Conservation (phyloP, 2,888 invertebrate genomes). For the Drosophila atripex region DNA sequence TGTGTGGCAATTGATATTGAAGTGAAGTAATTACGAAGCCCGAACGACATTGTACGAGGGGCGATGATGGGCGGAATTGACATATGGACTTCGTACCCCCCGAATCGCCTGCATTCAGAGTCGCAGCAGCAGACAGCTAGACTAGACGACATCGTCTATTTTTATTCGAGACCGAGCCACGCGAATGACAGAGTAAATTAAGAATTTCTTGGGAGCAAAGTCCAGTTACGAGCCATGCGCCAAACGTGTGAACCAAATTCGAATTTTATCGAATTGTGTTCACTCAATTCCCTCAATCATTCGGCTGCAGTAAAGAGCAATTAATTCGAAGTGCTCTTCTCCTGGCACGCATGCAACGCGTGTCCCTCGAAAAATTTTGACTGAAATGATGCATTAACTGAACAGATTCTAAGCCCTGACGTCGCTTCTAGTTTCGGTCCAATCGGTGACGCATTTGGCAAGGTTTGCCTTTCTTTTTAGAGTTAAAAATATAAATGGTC, state of each 20-base stretch:
- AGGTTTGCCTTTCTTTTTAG: slow-evolving; percentile 9
- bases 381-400: slow-evolving; percentile 34
- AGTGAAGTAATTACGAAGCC: slow-evolving; percentile 35
- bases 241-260: slow-evolving; percentile 59
- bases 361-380: slow-evolving; percentile 31
- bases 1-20: slow-evolving; percentile 40
- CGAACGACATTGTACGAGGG: slow-evolving; percentile 24
- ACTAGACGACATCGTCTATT: slow-evolving; percentile 38
- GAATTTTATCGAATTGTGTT: slow-evolving; percentile 45
- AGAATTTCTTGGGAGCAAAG: slow-evolving; percentile 53
- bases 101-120: slow-evolving; percentile 28
- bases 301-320: slow-evolving; percentile 53
- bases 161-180: slow-evolving; percentile 23
- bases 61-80: slow-evolving; percentile 30
- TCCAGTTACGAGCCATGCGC: slow-evolving; percentile 75
- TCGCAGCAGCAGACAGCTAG: slow-evolving; percentile 37
- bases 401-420: slow-evolving; percentile 7
- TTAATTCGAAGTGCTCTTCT: slow-evolving; percentile 39
- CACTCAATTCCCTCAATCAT: slow-evolving; percentile 50
- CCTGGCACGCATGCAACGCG: slow-evolving; percentile 59
- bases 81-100: slow-evolving; percentile 38
- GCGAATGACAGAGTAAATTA: slow-evolving; percentile 24
- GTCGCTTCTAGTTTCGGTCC: slow-evolving; percentile 21
- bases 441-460: slow-evolving; percentile 30
- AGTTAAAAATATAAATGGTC: slow-evolving; percentile 22